These are phyloP conservation scores for Bradynema listronoti DNA, from an alignment of 1,140 invertebrate species.

Conservation along the genomic window DNA sequence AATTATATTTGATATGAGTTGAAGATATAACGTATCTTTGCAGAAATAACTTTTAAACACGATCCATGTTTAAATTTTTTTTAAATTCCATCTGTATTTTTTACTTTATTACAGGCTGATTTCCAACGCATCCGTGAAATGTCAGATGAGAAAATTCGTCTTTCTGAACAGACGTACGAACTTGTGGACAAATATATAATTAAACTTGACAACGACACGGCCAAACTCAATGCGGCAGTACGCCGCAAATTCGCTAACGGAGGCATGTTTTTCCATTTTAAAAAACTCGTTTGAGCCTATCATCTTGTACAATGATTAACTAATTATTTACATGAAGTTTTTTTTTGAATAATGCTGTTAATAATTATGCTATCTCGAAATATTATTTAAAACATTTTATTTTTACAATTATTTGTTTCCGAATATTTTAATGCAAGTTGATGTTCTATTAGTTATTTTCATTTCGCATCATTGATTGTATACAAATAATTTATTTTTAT, in stretches of 20 bases:
- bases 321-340: too few relatives aligned
- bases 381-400: not conserved
- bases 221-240: constrained; percentile 14
- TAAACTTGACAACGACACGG: constrained; percentile 27
- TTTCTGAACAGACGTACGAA: constrained; percentile 20
- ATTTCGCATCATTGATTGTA: too few relatives aligned
- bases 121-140: constrained; percentile 10
- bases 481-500: too few relatives aligned
- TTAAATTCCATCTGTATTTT: not conserved
- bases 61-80: not conserved
- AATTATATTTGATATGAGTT: not conserved
- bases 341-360: too few relatives aligned
- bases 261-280: not conserved
- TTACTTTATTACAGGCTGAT: constrained; percentile 1
- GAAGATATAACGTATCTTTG: not conserved
- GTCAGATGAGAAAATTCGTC: constrained; percentile 17
- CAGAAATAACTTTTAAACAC: not conserved
- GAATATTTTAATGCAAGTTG: too few relatives aligned
- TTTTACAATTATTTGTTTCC: too few relatives aligned
- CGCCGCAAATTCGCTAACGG: too few relatives aligned
- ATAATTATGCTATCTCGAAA: too few relatives aligned
- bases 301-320: not conserved
- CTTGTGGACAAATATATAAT: constrained; percentile 22
- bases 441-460: too few relatives aligned
- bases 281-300: not conserved